Percentiles rank a stretch among this genome's conserved stretches.
phyloP scores from a whole-genome alignment of 2,113 vertebrate genomes.

The Cyphomyrus plagiostoma region DNA sequence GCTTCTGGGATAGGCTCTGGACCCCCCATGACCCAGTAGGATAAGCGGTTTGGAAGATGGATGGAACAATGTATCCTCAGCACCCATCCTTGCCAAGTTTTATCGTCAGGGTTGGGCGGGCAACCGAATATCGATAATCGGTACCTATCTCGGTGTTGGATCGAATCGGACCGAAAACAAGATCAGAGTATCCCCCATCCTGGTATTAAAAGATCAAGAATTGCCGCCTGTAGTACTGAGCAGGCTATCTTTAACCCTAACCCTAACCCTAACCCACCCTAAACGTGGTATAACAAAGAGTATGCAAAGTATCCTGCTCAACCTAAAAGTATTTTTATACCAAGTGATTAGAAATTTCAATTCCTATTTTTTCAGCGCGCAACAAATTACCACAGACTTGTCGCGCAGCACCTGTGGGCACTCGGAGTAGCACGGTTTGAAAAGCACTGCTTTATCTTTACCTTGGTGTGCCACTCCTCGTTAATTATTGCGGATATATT shows the following conservation, averaged over 20 bases:
- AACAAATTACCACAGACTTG: not conserved
- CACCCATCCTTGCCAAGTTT: not conserved
- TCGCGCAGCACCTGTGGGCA: not conserved
- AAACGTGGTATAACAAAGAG: not conserved
- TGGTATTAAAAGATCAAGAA: not conserved
- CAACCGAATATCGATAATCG: not conserved
- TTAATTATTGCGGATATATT: not conserved
- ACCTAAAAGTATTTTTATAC: not conserved
- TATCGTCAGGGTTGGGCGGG: not conserved
- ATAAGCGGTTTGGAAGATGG: too few relatives aligned
- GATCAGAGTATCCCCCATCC: not conserved
- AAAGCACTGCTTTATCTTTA: not conserved
- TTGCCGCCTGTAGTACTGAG: not conserved
- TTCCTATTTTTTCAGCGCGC: not conserved
- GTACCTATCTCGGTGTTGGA: not conserved
- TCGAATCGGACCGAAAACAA: not conserved
- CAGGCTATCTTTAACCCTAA: not conserved
- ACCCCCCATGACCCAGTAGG: too few relatives aligned
- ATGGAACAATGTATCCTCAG: not conserved
- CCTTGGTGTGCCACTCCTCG: not conserved
- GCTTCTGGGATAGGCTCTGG: too few relatives aligned
- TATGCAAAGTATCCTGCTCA: not conserved
- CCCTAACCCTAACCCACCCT: too few relatives aligned
- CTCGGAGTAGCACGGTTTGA: not conserved
- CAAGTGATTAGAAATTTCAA: not conserved